Conservation (phyloP, 1,140 invertebrate genomes). For the Brachionus koreanus region DNA sequence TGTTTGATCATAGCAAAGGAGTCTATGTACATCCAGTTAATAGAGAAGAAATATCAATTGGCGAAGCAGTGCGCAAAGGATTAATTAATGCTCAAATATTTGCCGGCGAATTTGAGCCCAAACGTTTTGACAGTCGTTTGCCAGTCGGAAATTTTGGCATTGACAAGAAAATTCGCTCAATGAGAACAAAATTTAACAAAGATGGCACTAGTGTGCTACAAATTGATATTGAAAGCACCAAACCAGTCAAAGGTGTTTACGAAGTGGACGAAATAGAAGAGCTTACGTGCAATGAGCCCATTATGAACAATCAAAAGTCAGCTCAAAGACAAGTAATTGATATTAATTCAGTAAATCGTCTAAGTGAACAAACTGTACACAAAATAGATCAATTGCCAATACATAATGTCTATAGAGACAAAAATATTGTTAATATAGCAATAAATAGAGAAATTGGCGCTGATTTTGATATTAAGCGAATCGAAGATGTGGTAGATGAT, state of each 20-base stretch:
- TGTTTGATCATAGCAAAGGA: constrained; percentile 50
- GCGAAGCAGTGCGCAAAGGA: constrained; percentile 48
- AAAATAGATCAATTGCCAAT: background rate
- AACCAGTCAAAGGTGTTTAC: background rate
- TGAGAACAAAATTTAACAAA: constrained; percentile 19
- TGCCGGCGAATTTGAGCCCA: background rate
- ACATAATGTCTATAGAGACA: background rate
- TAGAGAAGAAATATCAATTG: constrained; percentile 51
- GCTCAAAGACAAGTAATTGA: constrained; percentile 15
- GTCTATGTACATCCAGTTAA: constrained; percentile 55
- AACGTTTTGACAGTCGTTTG: background rate
- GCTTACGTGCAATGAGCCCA: constrained; percentile 2
- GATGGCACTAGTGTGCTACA: constrained; percentile 35
- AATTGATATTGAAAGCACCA: constrained; percentile 36
- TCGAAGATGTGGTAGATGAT: constrained; percentile 16
- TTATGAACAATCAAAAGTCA: background rate
- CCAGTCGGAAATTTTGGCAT: constrained; percentile 10
- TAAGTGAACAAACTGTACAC: background rate
- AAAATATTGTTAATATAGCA: constrained; percentile 1
- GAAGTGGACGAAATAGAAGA: constrained; percentile 44
- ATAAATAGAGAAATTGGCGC: background rate
- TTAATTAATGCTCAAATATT: constrained; percentile 27
- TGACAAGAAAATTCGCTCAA: constrained; percentile 21
- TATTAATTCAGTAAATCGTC: background rate
- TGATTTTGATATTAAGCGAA: background rate